A percentile compares a stretch with the other conserved stretches of the same genome.
Evolutionary conservation across 2,113 vertebrate species (phyloP).

Genomic region (Bufo gargarizans): DNA sequence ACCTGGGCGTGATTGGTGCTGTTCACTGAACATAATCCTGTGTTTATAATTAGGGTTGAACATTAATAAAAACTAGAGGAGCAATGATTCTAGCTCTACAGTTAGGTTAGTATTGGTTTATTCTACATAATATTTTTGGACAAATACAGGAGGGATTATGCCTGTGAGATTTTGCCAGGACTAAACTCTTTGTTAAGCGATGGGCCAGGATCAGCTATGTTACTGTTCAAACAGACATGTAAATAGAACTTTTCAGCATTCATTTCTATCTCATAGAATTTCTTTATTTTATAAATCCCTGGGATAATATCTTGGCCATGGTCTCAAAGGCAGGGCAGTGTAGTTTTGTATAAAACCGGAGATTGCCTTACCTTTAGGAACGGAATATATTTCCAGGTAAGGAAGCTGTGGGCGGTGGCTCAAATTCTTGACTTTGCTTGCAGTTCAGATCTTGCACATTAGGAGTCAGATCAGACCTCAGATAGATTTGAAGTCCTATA

Average conservation of each 20-base stretch:
- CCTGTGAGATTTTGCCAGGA: background rate
- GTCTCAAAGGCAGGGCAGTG: too few species aligned
- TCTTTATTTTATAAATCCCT: background rate
- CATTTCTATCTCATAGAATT: background rate
- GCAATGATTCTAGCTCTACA: background rate
- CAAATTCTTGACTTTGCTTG: too few species aligned
- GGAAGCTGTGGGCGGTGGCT: too few species aligned
- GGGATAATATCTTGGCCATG: too few species aligned
- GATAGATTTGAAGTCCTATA: too few species aligned
- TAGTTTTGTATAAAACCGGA: too few species aligned
- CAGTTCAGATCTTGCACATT: too few species aligned
- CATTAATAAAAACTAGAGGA: background rate
- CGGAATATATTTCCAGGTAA: too few species aligned
- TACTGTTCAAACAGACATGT: background rate
- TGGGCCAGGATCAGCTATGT: background rate
- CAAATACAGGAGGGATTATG: background rate
- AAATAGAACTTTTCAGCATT: background rate
- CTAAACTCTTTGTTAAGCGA: background rate
- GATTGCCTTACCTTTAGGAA: too few species aligned
- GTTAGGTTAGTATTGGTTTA: background rate
- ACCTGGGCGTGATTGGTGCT: slow-evolving; percentile 12
- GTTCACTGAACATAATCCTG: slow-evolving; percentile 1
- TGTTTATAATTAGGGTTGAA: slow-evolving; percentile 15
- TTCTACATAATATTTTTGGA: background rate
- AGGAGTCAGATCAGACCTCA: too few species aligned